Percentiles rank a stretch among this genome's conserved stretches.
phyloP scores from a whole-genome alignment of 2,113 vertebrate species.

The Gracilinanus agilis region DNA sequence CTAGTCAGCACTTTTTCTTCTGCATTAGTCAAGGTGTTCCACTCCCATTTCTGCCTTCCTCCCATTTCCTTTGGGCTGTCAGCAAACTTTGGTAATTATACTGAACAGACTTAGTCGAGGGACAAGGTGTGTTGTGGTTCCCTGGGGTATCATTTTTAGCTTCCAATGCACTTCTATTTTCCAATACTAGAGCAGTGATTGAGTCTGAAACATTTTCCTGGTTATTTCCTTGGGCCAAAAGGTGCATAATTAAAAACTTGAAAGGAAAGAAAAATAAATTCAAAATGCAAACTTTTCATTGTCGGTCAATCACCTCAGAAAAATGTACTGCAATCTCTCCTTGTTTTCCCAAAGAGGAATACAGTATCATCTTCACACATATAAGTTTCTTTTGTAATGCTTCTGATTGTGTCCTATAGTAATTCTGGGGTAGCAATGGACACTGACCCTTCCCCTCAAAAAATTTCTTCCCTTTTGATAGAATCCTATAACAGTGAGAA shows the following conservation, averaged over 20 bases:
- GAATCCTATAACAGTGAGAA: not conserved
- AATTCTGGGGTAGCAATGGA: not conserved
- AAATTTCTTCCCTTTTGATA: not conserved
- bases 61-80: not conserved
- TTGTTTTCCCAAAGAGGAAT: not conserved
- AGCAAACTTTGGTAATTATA: conserved; percentile 58
- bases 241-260: not conserved
- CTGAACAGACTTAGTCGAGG: not conserved
- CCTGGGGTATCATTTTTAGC: conserved; percentile 6
- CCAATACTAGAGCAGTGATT: not conserved
- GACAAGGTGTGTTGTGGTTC: not conserved
- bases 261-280: not conserved
- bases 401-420: not conserved
- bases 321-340: not conserved
- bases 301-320: not conserved
- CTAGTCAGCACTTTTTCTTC: not conserved
- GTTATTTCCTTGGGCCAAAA: not conserved
- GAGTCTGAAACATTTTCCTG: not conserved
- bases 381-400: not conserved
- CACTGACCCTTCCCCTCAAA: not conserved
- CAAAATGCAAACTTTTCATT: not conserved
- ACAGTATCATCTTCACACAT: not conserved
- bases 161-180: not conserved
- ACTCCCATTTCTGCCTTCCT: conserved; percentile 31
- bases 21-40: not conserved